Evolutionary conservation across 2,888 invertebrate genomes (phyloP), one percentile per base, ranked within the genome.

Genomic region (Rhodophaea formosa): DNA sequence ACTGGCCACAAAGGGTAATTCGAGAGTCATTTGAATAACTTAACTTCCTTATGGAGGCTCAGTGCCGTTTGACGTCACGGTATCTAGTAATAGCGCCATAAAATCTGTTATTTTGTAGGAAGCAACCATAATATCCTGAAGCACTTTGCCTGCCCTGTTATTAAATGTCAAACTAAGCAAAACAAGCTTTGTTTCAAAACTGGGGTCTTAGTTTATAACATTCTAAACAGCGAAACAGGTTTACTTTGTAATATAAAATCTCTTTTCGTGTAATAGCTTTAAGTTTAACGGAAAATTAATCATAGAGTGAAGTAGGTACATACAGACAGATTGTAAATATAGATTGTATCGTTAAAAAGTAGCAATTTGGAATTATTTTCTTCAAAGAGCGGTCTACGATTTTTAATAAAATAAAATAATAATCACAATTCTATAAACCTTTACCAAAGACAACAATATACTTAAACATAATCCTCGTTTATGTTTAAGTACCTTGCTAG

Each of bases 1-100:
- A 45, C 57, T 42, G 14, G 5, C 55, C 23, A 56, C 47, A 56
- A 42, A 42, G 56, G 42, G 23, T 63, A 61, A 63, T 65, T 64
- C 59, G 60, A 63, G 61, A 62, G 57, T 47, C 59, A 57, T 63
- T 62, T 56, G 56, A 59, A 51, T 51, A 60, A 35, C 29, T 56
- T 16, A 47, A 56, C 42, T 39, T 47, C 42, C 35, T 42, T 42
- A 54, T 32, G 39, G 51, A 47, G 54, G 35, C 8, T 17, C 51
- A 6, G 3, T 35, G 51, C 12, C 35, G 51, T 51, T 51, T 61
- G 61, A 60, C 62, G 60, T 61, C 64, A 54, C 16, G 35, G 51
- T 10, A 10, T 23, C 16, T 54, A 43, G 43, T 30, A 44, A 44
- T 32, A 54, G 53, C 43, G 30, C 32, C 32, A 51, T 54, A 44